Percentiles rank a stretch among this genome's conserved stretches.
phyloP scores from a whole-genome alignment of 2,113 vertebrate species.

The Oreotrochilus melanogaster region DNA sequence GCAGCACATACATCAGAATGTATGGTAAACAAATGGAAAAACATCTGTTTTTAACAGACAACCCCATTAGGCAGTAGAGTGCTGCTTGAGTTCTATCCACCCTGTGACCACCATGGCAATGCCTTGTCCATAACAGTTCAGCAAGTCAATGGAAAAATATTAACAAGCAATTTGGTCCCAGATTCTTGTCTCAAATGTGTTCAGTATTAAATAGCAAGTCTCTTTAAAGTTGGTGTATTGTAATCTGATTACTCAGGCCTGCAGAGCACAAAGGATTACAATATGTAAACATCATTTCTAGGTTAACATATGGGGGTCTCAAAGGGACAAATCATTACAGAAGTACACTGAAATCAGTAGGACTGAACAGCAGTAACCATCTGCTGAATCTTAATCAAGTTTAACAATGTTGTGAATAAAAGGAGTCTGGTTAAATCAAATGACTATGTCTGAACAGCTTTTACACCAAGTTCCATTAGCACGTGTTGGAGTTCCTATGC shows the following conservation, averaged over 20 bases:
- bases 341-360: background rate
- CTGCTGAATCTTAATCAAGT: background rate
- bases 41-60: background rate
- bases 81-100: background rate
- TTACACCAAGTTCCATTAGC: background rate
- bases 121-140: background rate
- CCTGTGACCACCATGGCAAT: background rate
- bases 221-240: background rate
- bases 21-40: background rate
- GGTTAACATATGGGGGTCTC: background rate
- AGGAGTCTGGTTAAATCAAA: background rate
- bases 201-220: background rate
- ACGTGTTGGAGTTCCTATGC: background rate
- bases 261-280: conserved; percentile 19
- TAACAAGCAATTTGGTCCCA: background rate
- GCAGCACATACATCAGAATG: background rate
- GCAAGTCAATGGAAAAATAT: background rate
- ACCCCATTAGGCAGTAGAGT: background rate
- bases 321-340: background rate
- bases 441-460: background rate
- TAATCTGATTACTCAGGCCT: background rate
- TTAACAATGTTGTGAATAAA: background rate
- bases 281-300: conserved; percentile 17
- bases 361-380: background rate
- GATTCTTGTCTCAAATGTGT: background rate